A percentile compares a stretch with the other conserved stretches of the same genome.
Evolutionary conservation across 2,888 invertebrate genomes (phyloP).

Genomic region (Yponomeuta cagnagella): DNA sequence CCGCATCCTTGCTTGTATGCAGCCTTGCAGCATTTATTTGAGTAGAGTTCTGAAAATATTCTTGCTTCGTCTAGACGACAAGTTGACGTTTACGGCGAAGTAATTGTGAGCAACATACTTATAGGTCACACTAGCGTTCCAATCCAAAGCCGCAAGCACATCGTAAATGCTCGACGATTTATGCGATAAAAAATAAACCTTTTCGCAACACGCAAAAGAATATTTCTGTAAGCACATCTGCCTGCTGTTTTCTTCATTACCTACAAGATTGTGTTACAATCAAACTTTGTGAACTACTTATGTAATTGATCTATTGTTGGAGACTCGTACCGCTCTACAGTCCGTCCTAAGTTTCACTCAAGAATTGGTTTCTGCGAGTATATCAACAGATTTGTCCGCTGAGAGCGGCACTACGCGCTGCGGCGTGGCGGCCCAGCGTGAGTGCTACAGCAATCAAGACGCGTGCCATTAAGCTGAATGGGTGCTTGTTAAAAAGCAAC

Average conservation of each 20-base stretch:
- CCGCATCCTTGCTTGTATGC: background rate
- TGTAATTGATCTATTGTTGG: no score
- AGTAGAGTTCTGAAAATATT: background rate
- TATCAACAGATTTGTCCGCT: no score
- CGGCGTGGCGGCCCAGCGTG: background rate
- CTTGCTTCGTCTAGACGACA: background rate
- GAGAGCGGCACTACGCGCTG: no score
- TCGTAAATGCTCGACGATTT: slow-evolving; percentile 8
- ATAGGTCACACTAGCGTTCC: slow-evolving; percentile 1
- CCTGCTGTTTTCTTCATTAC: background rate
- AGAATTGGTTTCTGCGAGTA: no score
- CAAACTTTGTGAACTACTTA: no score
- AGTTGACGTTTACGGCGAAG: slow-evolving; percentile 10
- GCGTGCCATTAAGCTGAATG: slow-evolving; percentile 58
- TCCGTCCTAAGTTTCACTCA: no score
- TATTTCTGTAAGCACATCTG: background rate
- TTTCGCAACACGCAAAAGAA: background rate
- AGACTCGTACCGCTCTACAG: no score
- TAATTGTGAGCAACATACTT: slow-evolving; percentile 11
- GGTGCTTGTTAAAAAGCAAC: slow-evolving; percentile 63
- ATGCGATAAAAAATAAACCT: background rate
- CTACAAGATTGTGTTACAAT: background rate
- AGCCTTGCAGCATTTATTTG: background rate
- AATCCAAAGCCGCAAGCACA: slow-evolving; percentile 10
- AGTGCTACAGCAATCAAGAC: slow-evolving; percentile 19